Evolutionary conservation across 2,888 invertebrate species (phyloP).

Genomic region (Masnerella sp.): DNA sequence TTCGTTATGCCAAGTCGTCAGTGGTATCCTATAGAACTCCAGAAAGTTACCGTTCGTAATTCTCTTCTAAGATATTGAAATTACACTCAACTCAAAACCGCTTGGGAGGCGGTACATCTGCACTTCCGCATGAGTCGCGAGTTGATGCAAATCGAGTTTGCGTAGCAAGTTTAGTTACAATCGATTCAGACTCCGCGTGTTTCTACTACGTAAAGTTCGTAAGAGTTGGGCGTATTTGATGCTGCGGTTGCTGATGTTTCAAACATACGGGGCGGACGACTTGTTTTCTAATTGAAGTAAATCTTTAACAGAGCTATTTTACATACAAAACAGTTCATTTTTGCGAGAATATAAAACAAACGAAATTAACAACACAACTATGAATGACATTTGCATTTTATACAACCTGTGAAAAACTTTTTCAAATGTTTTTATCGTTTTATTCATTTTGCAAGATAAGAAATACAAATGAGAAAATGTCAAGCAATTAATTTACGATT

Average conservation of each 20-base stretch:
- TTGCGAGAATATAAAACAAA: too few relatives aligned
- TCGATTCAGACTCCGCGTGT: slow-evolving; percentile 61
- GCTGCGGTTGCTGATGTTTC: slow-evolving; percentile 42
- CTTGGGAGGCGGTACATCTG: slow-evolving; percentile 53
- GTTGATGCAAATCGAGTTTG: slow-evolving; percentile 67
- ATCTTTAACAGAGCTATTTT: neutral
- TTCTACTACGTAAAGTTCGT: slow-evolving; percentile 41
- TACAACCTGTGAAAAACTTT: too few relatives aligned
- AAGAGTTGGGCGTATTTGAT: slow-evolving; percentile 43
- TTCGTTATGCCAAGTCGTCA: slow-evolving; percentile 39
- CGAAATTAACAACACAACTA: too few relatives aligned
- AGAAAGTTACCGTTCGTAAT: slow-evolving; percentile 48
- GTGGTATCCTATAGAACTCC: slow-evolving; percentile 27
- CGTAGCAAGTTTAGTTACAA: slow-evolving; percentile 63
- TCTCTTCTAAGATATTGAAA: slow-evolving; percentile 65
- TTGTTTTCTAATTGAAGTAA: neutral
- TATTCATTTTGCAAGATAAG: too few relatives aligned
- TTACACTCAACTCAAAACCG: slow-evolving; percentile 58
- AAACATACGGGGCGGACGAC: slow-evolving; percentile 11
- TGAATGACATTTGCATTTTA: too few relatives aligned
- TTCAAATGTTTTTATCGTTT: too few relatives aligned
- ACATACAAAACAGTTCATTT: too few relatives aligned
- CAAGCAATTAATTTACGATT: too few relatives aligned
- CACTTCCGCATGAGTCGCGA: slow-evolving; percentile 52
- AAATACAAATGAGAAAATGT: too few relatives aligned